Percentiles rank a stretch among this genome's conserved stretches.
Evolutionary conservation across 2,888 invertebrate genomes (phyloP).

Genomic region (Tiliacea citrago): DNA sequence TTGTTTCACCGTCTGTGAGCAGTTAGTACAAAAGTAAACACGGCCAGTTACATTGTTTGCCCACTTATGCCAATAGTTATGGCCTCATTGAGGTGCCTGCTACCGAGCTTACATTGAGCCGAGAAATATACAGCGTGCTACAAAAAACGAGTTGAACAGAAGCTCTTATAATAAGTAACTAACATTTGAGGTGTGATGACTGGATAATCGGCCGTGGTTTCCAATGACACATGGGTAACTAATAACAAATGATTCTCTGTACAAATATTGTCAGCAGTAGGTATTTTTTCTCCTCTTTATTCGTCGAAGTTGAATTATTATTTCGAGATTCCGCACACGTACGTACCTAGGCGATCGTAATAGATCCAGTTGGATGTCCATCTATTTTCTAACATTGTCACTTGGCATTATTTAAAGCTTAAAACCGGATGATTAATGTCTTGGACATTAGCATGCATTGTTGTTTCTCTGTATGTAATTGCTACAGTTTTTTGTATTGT

Average conservation of each 20-base stretch:
- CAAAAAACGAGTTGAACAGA: constrained; percentile 73
- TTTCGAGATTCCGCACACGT: constrained; percentile 69
- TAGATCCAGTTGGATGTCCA: constrained; percentile 74
- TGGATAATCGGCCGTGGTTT: constrained; percentile 69
- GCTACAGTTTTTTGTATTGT: constrained; percentile 81
- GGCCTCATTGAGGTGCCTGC: constrained; percentile 82
- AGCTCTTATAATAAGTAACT: constrained; percentile 72
- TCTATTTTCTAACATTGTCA: constrained; percentile 75
- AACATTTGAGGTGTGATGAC: constrained; percentile 72
- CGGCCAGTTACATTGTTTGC: constrained; percentile 79
- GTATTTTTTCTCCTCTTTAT: constrained; percentile 70
- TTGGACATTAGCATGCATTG: constrained; percentile 78
- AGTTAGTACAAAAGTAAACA: constrained; percentile 80
- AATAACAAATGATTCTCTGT: constrained; percentile 75
- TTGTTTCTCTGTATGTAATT: constrained; percentile 81
- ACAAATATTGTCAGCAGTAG: constrained; percentile 74
- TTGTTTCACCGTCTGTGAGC: constrained; percentile 75
- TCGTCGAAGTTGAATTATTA: constrained; percentile 72
- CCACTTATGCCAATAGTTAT: constrained; percentile 78
- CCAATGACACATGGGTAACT: constrained; percentile 67
- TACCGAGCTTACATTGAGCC: constrained; percentile 64
- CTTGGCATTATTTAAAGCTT: constrained; percentile 77
- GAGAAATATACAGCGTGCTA: constrained; percentile 56
- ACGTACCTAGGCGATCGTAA: constrained; percentile 70
- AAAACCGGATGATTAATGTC: constrained; percentile 83